Conservation (phyloP, 2,888 invertebrate species). For the Trachelus stipa region DNA sequence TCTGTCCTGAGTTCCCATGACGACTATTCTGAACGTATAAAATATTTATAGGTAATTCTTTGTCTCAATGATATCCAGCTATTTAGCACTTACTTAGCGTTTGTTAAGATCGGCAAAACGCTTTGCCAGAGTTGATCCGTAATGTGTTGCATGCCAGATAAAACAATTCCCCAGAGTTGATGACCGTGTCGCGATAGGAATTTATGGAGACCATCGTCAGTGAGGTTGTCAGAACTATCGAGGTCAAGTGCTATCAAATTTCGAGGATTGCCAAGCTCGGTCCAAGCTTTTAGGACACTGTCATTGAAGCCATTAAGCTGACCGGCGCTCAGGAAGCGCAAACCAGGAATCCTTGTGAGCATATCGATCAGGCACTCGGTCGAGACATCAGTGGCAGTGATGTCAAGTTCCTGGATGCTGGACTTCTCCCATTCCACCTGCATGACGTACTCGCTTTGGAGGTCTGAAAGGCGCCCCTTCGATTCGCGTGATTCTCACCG, state of each 20-base stretch:
- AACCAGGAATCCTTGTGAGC: constrained; percentile 85
- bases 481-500: background rate
- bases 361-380: constrained; percentile 94
- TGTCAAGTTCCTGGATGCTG: constrained; percentile 92
- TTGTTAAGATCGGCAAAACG: constrained; percentile 89
- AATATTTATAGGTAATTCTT: constrained; percentile 7
- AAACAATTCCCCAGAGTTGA: constrained; percentile 87
- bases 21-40: constrained; percentile 80
- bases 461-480: constrained; percentile 70
- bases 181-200: constrained; percentile 91
- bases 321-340: constrained; percentile 93
- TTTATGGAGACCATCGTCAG: constrained; percentile 91
- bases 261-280: constrained; percentile 84
- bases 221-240: constrained; percentile 94
- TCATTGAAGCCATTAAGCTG: constrained; percentile 99
- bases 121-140: constrained; percentile 99
- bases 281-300: constrained; percentile 90
- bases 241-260: constrained; percentile 89
- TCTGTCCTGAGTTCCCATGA: constrained; percentile 97
- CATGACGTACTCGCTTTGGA: constrained; percentile 93
- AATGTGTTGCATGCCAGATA: constrained; percentile 97
- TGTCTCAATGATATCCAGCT: background rate
- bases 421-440: constrained; percentile 99
- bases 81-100: constrained; percentile 80
- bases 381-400: constrained; percentile 96